A percentile compares a stretch with the other conserved stretches of the same genome.
Conservation (phyloP, 2,113 vertebrate species). For the Oceanites oceanicus region DNA sequence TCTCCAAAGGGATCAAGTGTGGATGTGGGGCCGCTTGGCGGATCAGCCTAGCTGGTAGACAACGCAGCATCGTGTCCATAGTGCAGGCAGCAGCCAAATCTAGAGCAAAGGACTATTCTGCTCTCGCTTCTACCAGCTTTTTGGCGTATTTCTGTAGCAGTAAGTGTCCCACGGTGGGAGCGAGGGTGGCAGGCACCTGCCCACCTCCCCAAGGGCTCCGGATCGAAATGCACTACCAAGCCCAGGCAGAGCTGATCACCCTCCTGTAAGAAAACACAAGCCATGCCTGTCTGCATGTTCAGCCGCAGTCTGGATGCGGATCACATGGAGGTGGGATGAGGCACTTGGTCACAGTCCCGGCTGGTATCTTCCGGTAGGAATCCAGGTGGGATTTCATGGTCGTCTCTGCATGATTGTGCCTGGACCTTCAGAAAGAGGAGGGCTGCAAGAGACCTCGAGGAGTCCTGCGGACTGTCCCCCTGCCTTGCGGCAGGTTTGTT, state of each 20-base stretch:
- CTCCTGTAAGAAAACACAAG: not conserved
- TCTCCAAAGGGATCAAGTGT: not conserved
- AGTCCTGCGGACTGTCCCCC: not conserved
- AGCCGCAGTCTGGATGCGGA: not conserved
- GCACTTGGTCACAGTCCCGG: not conserved
- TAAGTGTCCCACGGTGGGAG: not conserved
- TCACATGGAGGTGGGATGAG: not conserved
- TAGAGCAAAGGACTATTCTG: not conserved
- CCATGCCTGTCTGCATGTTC: not conserved
- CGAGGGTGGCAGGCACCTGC: not conserved
- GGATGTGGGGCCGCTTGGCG: not conserved
- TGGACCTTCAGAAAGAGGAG: not conserved
- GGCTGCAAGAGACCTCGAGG: not conserved
- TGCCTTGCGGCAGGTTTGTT: not conserved
- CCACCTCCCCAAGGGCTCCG: not conserved
- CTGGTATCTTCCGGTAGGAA: too few relatives aligned
- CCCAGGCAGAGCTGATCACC: not conserved
- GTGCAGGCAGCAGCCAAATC: not conserved
- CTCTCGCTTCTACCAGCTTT: not conserved
- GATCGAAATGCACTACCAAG: not conserved
- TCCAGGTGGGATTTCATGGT: not conserved
- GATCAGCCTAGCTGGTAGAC: not conserved
- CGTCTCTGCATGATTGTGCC: not conserved
- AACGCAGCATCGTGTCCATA: rapidly evolving
- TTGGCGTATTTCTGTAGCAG: not conserved